These are phyloP conservation scores for Perithous albicinctus DNA, from an alignment of 2,888 invertebrate species.

Conservation along the genomic window DNA sequence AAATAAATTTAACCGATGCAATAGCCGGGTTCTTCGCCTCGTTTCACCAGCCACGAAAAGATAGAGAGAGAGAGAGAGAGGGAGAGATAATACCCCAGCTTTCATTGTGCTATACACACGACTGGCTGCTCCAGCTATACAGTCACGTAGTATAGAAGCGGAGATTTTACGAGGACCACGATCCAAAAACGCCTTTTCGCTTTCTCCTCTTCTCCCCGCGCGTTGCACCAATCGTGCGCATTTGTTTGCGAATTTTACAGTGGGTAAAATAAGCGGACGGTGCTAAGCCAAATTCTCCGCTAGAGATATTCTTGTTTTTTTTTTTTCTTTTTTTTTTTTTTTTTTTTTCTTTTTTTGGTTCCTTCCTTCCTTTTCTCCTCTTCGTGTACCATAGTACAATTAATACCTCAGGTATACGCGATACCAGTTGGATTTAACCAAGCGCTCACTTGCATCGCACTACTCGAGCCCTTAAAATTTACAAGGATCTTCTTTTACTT, in stretches of 20 bases:
- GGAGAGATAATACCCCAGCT: not conserved
- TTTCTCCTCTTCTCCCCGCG: slow-evolving; percentile 8
- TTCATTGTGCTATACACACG: not conserved
- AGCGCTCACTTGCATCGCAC: slow-evolving; percentile 13
- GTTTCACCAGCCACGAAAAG: slow-evolving; percentile 18
- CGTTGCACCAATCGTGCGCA: not conserved
- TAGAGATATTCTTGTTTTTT: slow-evolving; percentile 24
- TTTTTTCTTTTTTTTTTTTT: slow-evolving; percentile 27
- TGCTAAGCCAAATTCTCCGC: slow-evolving; percentile 45
- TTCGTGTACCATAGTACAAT: slow-evolving; percentile 54
- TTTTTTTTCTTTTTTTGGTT: slow-evolving; percentile 17
- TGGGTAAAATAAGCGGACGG: slow-evolving; percentile 40
- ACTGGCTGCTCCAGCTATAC: slow-evolving; percentile 16
- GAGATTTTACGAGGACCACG: slow-evolving; percentile 53
- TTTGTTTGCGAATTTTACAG: slow-evolving; percentile 58
- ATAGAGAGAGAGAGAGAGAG: not conserved
- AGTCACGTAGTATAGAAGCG: slow-evolving; percentile 7
- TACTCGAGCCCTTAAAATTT: slow-evolving; percentile 58
- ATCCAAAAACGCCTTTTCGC: slow-evolving; percentile 21
- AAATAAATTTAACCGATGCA: slow-evolving; percentile 41
- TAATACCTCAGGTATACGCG: slow-evolving; percentile 47
- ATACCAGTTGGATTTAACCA: slow-evolving; percentile 45
- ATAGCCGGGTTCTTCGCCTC: slow-evolving; percentile 31
- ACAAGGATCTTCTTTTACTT: slow-evolving; percentile 36
- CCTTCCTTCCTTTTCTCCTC: slow-evolving; percentile 1